phyloP scores from a whole-genome alignment of 2,888 invertebrate genomes.

The Blera fallax region DNA sequence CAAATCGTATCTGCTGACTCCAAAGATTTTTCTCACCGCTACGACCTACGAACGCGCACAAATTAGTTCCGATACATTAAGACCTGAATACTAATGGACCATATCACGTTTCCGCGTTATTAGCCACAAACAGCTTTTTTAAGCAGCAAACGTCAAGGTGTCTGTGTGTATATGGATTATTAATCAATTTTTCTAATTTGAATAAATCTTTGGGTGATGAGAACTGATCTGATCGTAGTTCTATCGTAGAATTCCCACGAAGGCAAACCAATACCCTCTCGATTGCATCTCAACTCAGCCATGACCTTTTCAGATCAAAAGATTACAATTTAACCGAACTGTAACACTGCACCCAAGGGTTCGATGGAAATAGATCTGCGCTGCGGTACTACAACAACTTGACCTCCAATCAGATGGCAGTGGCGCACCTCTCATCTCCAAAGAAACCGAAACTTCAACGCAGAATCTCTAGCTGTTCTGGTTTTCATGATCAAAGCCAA shows the following conservation, averaged over 20 bases:
- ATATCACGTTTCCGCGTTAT: not conserved
- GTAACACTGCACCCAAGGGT: slow-evolving; percentile 24
- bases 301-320: slow-evolving; percentile 34
- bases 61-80: not conserved
- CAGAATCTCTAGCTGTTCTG: slow-evolving; percentile 26
- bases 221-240: not conserved
- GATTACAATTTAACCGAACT: slow-evolving; percentile 17
- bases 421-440: slow-evolving; percentile 42
- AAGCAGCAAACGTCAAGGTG: not conserved
- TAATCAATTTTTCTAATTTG: slow-evolving; percentile 20
- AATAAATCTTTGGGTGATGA: not conserved
- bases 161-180: not conserved
- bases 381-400: slow-evolving; percentile 1
- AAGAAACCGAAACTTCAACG: not conserved
- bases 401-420: slow-evolving; percentile 16
- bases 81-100: not conserved
- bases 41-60: not conserved
- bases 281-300: slow-evolving; percentile 19
- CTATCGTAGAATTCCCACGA: slow-evolving; percentile 13
- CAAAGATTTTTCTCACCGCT: not conserved
- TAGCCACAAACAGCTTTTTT: not conserved
- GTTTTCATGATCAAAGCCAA: slow-evolving; percentile 68
- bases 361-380: slow-evolving; percentile 9
- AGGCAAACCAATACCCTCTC: slow-evolving; percentile 6
- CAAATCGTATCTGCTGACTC: too few relatives aligned